Evolutionary conservation across 2,888 invertebrate genomes (phyloP).

Genomic region (Tuberolachnus salignus): DNA sequence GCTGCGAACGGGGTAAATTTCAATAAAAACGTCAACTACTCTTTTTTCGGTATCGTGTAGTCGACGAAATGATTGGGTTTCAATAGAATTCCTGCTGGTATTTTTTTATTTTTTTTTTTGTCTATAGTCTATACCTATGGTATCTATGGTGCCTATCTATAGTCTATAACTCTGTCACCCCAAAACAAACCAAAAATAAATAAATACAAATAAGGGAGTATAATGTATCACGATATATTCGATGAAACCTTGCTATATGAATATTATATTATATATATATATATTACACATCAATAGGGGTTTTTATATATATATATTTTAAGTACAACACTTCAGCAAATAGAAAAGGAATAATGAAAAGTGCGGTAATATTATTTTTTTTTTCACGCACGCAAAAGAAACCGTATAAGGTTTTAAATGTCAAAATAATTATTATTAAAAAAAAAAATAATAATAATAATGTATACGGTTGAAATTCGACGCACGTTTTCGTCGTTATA

Average conservation of each 20-base stretch:
- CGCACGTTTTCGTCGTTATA: neutral
- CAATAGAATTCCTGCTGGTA: conserved; percentile 28
- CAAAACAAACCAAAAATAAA: too few species aligned
- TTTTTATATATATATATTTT: neutral
- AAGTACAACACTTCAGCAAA: too few species aligned
- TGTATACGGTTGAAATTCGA: neutral
- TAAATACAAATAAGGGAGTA: too few species aligned
- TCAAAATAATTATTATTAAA: conserved; percentile 19
- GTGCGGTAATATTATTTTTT: too few species aligned
- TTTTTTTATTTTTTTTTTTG: neutral
- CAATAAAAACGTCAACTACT: conserved; percentile 9
- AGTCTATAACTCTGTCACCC: conserved; percentile 23
- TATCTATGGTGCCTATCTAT: too few species aligned
- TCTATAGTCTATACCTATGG: neutral
- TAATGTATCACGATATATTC: neutral
- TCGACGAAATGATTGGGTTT: conserved; percentile 45
- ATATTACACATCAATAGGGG: neutral
- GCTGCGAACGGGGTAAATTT: conserved; percentile 22
- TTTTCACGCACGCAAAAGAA: neutral
- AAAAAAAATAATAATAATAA: neutral
- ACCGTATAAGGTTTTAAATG: conserved; percentile 16
- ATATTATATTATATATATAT: neutral
- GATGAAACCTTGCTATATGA: conserved; percentile 48
- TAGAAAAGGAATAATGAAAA: too few species aligned
- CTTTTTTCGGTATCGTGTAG: too few species aligned